Evolutionary conservation across 1,140 invertebrate species (phyloP).

Genomic region (Babylonia areolata): DNA sequence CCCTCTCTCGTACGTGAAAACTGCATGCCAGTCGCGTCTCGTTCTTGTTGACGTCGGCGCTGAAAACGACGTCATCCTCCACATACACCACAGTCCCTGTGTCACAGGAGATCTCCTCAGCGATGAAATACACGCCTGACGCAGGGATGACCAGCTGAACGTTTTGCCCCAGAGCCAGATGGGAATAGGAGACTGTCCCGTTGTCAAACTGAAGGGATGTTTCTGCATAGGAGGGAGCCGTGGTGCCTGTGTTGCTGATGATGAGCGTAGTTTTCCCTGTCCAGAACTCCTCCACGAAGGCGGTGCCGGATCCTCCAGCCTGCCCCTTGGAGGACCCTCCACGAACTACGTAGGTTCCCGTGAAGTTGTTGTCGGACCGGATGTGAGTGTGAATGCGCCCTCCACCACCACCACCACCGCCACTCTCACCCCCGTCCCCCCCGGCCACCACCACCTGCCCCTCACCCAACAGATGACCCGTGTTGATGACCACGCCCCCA

Average conservation of each 20-base stretch:
- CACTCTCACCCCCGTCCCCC: constrained; percentile 46
- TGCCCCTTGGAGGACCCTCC: constrained; percentile 54
- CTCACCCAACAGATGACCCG: constrained; percentile 53
- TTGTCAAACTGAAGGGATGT: constrained; percentile 34
- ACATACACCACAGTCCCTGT: constrained; percentile 50
- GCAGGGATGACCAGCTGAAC: constrained; percentile 47
- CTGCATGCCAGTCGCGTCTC: constrained; percentile 62
- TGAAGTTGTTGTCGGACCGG: constrained; percentile 54
- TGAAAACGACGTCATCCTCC: constrained; percentile 58
- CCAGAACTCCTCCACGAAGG: constrained; percentile 49
- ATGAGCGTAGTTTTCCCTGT: constrained; percentile 43
- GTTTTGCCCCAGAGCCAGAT: constrained; percentile 24
- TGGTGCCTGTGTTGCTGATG: constrained; percentile 52
- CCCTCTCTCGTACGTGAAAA: constrained; percentile 56
- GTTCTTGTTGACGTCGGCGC: constrained; percentile 55
- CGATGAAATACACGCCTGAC: constrained; percentile 50
- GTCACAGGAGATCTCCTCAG: constrained; percentile 56
- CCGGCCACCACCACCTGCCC: constrained; percentile 48
- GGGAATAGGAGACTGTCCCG: constrained; percentile 22
- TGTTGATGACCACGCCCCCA: constrained; percentile 50
- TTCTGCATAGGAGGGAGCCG: constrained; percentile 38
- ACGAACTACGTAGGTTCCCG: constrained; percentile 49
- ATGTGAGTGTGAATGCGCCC: constrained; percentile 52
- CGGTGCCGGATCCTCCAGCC: constrained; percentile 63
- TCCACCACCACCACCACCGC: constrained; percentile 59